These are phyloP conservation scores for Apis laboriosa DNA, from an alignment of 1,140 invertebrate genomes.

Conservation along the genomic window DNA sequence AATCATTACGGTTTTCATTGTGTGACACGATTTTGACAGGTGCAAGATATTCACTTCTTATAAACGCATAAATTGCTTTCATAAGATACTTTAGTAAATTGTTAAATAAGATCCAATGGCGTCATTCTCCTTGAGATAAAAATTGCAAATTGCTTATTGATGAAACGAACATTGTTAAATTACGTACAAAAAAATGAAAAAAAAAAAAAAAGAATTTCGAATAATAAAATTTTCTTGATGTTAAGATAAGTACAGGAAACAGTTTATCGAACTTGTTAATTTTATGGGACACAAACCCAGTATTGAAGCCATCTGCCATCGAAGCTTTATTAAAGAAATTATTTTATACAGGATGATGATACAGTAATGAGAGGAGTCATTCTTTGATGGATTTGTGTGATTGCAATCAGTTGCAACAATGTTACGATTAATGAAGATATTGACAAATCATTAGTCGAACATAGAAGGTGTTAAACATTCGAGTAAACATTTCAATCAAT, in stretches of 20 bases:
- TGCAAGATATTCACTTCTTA: neutral
- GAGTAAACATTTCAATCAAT: conserved; percentile 55
- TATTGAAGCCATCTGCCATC: conserved; percentile 55
- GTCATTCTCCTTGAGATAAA: neutral
- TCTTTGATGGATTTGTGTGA: conserved; percentile 41
- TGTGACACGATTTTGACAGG: neutral
- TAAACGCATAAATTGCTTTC: neutral
- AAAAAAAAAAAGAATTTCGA: neutral
- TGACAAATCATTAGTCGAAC: conserved; percentile 59
- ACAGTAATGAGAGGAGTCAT: conserved; percentile 65
- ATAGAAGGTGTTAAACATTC: conserved; percentile 54
- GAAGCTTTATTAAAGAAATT: conserved; percentile 68
- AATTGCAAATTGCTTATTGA: conserved; percentile 1
- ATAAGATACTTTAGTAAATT: neutral
- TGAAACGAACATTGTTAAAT: neutral
- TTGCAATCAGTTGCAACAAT: conserved; percentile 20
- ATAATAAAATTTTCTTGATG: neutral
- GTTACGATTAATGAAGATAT: conserved; percentile 69
- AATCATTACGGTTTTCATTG: conserved; percentile 48
- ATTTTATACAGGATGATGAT: conserved; percentile 60
- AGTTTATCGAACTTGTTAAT: neutral
- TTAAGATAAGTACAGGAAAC: neutral
- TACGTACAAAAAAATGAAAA: neutral
- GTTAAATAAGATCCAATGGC: neutral
- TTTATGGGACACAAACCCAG: neutral